Evolutionary conservation across 2,797 vertebrate genomes (phyloP).

Genomic region (Liasis olivaceus): DNA sequence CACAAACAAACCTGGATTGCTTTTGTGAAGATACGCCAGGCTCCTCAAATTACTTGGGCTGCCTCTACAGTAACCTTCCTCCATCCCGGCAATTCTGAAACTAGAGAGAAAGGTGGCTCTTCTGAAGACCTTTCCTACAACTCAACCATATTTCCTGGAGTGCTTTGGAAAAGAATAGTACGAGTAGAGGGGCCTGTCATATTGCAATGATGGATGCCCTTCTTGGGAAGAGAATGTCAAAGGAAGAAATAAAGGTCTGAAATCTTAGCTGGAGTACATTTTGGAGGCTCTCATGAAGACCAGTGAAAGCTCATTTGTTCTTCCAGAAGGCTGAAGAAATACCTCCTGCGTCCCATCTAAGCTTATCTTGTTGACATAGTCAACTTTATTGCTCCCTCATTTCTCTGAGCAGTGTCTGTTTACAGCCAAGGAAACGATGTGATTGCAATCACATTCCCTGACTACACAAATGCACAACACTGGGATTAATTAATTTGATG

Average conservation of each 20-base stretch:
- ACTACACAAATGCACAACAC: slow-evolving; percentile 54
- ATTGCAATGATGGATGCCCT: too few species aligned
- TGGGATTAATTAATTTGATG: slow-evolving; percentile 64
- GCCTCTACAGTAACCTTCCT: too few species aligned
- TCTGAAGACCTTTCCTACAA: neutral
- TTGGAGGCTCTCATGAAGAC: slow-evolving; percentile 62
- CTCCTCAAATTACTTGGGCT: too few species aligned
- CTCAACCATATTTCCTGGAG: neutral
- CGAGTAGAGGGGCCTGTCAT: neutral
- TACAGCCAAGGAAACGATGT: slow-evolving; percentile 55
- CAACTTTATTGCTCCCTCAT: neutral
- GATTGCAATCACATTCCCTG: slow-evolving; percentile 20
- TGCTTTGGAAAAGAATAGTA: neutral
- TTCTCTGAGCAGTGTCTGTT: slow-evolving; percentile 44
- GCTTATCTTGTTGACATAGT: slow-evolving; percentile 52
- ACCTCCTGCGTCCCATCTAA: neutral
- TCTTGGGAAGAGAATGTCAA: neutral
- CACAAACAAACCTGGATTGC: too few species aligned
- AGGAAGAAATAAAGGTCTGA: slow-evolving; percentile 64
- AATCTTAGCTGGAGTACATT: slow-evolving; percentile 58
- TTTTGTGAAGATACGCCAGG: too few species aligned
- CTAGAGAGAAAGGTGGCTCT: neutral
- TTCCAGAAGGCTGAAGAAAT: slow-evolving; percentile 55
- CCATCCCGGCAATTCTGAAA: neutral
- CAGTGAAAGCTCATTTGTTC: slow-evolving; percentile 58